Percentiles rank a stretch among this genome's conserved stretches.
These are phyloP conservation scores for Drosophila subobscura DNA, from an alignment of 1,140 invertebrate genomes.

Conservation along the genomic window DNA sequence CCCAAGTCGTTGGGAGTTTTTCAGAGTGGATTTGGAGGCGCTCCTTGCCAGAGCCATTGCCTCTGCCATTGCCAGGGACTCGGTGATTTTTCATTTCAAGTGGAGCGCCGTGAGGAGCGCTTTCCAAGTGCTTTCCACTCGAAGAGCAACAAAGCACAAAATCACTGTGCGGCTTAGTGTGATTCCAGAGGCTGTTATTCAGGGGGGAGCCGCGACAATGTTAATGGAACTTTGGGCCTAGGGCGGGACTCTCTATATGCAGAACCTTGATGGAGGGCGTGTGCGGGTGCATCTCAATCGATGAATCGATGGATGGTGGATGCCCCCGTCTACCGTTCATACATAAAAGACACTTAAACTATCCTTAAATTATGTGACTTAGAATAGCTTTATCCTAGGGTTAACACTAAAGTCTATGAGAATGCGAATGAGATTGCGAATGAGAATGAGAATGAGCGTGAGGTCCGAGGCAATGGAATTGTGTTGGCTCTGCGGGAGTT, in stretches of 20 bases:
- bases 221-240: slow-evolving; percentile 73
- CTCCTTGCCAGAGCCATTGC: slow-evolving; percentile 34
- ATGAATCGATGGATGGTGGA: slow-evolving; percentile 15
- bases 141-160: slow-evolving; percentile 40
- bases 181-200: slow-evolving; percentile 47
- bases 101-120: slow-evolving; percentile 45
- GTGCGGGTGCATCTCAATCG: slow-evolving; percentile 53
- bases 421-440: slow-evolving; percentile 1
- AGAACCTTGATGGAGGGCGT: slow-evolving; percentile 64
- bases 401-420: slow-evolving; percentile 27
- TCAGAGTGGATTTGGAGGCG: neutral
- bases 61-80: slow-evolving; percentile 34
- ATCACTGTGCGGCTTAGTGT: slow-evolving; percentile 71
- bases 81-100: slow-evolving; percentile 78
- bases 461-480: neutral
- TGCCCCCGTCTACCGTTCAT: slow-evolving; percentile 7
- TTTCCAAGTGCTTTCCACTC: slow-evolving; percentile 62
- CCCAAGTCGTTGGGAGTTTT: slow-evolving; percentile 29
- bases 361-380: slow-evolving; percentile 41
- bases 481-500: slow-evolving; percentile 38
- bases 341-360: slow-evolving; percentile 43
- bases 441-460: no score
- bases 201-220: slow-evolving; percentile 30
- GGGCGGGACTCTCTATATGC: slow-evolving; percentile 36
- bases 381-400: slow-evolving; percentile 28